These are phyloP conservation scores for Cygnus olor DNA, from an alignment of 2,797 vertebrate genomes.

Conservation along the genomic window DNA sequence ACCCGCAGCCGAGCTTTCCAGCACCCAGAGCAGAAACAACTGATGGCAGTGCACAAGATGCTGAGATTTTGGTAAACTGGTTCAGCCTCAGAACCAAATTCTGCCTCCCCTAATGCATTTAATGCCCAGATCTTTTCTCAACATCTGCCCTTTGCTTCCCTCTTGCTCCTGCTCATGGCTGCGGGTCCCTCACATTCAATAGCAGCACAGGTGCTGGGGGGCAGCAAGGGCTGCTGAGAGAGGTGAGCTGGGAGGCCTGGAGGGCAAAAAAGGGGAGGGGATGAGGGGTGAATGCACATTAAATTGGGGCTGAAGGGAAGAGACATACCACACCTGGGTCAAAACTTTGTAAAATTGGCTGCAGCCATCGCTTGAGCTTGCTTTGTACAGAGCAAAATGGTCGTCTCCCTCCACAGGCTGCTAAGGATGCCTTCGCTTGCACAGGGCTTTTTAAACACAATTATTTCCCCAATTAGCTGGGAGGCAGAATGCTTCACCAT, in stretches of 20 bases:
- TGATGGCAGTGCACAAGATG: neutral
- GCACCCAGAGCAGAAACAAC: neutral
- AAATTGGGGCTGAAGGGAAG: too few relatives aligned
- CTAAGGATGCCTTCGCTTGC: neutral
- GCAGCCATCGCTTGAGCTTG: neutral
- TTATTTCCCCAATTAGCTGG: neutral
- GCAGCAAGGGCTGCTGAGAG: neutral
- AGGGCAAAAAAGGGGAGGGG: too few relatives aligned
- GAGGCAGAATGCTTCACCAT: neutral
- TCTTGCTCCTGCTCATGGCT: fast-evolving
- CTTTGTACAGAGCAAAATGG: neutral
- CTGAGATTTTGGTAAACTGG: neutral
- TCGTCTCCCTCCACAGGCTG: neutral
- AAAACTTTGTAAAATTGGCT: too few relatives aligned
- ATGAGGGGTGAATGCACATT: too few relatives aligned
- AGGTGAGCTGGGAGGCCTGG: neutral
- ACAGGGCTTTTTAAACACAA: neutral
- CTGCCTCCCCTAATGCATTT: neutral
- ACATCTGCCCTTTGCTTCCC: neutral
- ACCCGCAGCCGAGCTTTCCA: neutral
- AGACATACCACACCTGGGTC: too few relatives aligned
- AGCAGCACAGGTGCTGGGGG: neutral
- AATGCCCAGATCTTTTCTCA: neutral
- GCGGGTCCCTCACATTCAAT: neutral
- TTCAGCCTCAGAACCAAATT: neutral